A percentile compares a stretch with the other conserved stretches of the same genome.
Conservation (phyloP, 2,113 vertebrate genomes). For the Egretta garzetta region DNA sequence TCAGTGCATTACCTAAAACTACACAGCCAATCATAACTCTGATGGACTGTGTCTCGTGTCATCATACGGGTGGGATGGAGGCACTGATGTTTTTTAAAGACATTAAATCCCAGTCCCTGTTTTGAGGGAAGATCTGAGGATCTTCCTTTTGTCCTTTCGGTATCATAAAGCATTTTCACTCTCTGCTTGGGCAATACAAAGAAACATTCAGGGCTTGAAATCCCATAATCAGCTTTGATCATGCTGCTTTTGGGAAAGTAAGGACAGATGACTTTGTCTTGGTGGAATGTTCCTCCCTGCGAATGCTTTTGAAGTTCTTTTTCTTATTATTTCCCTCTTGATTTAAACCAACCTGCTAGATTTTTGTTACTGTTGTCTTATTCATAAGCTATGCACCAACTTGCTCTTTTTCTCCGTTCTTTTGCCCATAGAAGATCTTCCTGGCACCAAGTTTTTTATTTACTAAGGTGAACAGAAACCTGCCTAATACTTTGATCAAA, state of each 20-base stretch:
- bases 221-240: slow-evolving; percentile 48
- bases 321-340: slow-evolving; percentile 18
- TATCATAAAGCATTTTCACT: slow-evolving; percentile 13
- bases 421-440: background rate
- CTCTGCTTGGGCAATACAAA: slow-evolving; percentile 31
- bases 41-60: background rate
- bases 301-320: slow-evolving; percentile 20
- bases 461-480: background rate
- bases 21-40: background rate
- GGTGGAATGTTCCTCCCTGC: slow-evolving; percentile 24
- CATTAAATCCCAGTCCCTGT: background rate
- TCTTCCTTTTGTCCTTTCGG: slow-evolving; percentile 21
- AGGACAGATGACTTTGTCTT: slow-evolving; percentile 41
- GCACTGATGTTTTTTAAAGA: background rate
- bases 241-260: slow-evolving; percentile 46
- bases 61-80: background rate
- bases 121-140: background rate
- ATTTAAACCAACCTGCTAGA: background rate
- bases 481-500: background rate
- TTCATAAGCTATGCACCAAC: background rate
- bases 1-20: slow-evolving; percentile 3
- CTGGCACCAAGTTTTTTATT: background rate
- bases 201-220: slow-evolving; percentile 29
- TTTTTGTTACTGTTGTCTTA: background rate
- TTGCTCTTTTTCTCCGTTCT: background rate